Evolutionary conservation across 2,113 vertebrate genomes (phyloP), one percentile per base, ranked within the genome.

Genomic region (Callipepla squamata): DNA sequence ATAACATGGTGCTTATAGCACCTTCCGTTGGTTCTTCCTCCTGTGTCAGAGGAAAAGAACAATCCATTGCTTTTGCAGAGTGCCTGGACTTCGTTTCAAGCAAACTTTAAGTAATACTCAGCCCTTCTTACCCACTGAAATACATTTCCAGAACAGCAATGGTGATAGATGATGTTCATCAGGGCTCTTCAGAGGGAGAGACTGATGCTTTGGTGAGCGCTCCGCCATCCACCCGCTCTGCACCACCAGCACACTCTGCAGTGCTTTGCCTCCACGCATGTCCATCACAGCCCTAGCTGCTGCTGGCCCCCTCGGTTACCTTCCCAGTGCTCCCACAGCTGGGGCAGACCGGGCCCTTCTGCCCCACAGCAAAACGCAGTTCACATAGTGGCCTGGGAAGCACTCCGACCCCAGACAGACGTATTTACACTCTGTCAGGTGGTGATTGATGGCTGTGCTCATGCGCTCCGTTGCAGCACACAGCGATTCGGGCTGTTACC

Each of bases 361-460:
- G 42, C 44, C n/a, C 25, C 0, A 2, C 58, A 80, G 79, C 69
- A 51, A 75, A 80, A 21, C 11, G 36, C 40, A 2, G 18, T 47
- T 13, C 0, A 0, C 73, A 62, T 32, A 0, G 68, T 5, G 62
- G n/a, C 45, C 66, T 63, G 72, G 70, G 89, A 74, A 78, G 76
- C 22, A 1, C 59, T 47, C 20, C 65, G 83, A 76, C 80, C 95
- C 83, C 66, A 81, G 91, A 21, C 88, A 68, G 85, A 14, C 23
- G 13, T 82, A 48, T 83, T 94, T 92, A 44, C 65, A 10, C 73
- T 74, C 61, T 72, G 91, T 93, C 83, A 6, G 2, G 1, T 38
- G 3, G 81, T 85, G 92, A 87, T 91, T 15, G 85, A 92, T 74
- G 79, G 66, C 93, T 53, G 34, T n/a, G 80, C 85, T 96, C 91